Base-by-base conservation (phyloP, 2,113 vertebrate genomes). In the Phyllostomus discolor region DNA sequence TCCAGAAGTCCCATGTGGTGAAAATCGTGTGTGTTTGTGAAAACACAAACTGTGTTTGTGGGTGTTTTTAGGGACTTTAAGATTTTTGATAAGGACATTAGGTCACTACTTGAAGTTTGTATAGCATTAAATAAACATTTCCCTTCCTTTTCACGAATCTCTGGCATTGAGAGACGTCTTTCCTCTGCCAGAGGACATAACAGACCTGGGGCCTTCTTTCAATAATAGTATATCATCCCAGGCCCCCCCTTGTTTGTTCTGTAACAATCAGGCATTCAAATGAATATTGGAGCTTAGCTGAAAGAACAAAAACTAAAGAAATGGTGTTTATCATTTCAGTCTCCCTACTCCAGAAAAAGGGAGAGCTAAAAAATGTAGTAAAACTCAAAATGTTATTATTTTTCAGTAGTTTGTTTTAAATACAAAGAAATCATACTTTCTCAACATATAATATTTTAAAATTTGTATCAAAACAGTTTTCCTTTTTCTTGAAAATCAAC, bases 401-500 rank as follows among this genome's bases (percentile, higher is more conserved):
- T 79, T 97, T 17, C 93, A 70, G 26, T 94, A 54, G 54, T 76
- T 92, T 82, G 26, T 43, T 94, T 95, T 88, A 91, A 35, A 95
- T 72, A 52, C 7, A 52, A 50, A n/a, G 11, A 96, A 94, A 38
- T 81, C 16, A 76, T 24, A 66, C 41, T 95, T 92, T 10, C 46
- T 93, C 17, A 90, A 92, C 75, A 93, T 24, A 28, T 57, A 79
- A 22, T 88, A 69, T 95, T 91, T 95, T 93, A 88, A 94, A 91
- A 89, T 48, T 78, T 75, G 3, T 94, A 57, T 26, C 41, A 43
- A 93, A 96, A 86, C 50, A 97, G 88, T 81, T 90, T 90, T 86
- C 59, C 43, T 73, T 31, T 94, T 95, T 64, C 83, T 89, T 92
- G 70, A 95, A n/a, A 95, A 72, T 96, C 89, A 97, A 70, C n/a